Conservation (phyloP, 1,140 invertebrate genomes). For the Danaus melanippus region DNA sequence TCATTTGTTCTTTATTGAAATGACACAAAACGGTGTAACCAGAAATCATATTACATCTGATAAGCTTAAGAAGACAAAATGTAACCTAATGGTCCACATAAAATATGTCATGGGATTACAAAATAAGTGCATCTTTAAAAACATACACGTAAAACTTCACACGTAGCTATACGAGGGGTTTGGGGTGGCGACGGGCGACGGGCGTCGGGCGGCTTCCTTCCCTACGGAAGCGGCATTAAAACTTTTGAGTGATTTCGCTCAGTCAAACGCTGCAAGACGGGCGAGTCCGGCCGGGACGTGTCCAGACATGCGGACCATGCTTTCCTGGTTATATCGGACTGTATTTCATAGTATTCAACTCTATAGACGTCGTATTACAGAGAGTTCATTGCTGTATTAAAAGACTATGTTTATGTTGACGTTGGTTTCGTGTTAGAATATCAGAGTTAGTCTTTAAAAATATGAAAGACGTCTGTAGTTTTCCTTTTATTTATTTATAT, state of each 20-base stretch:
- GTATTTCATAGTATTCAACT: constrained; percentile 17
- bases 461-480: no score
- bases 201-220: constrained; percentile 35
- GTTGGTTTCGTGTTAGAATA: no score
- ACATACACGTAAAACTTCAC: constrained; percentile 27
- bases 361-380: no score
- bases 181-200: constrained; percentile 21
- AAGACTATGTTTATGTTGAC: no score
- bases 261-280: constrained; percentile 65
- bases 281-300: constrained; percentile 36
- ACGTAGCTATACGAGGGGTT: constrained; percentile 20
- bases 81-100: not conserved
- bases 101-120: constrained; percentile 4
- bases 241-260: constrained; percentile 70
- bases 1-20: no score
- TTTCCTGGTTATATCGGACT: constrained; percentile 2
- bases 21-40: no score
- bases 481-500: no score
- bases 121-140: constrained; percentile 24
- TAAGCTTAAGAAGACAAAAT: no score
- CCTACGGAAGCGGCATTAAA: constrained; percentile 67
- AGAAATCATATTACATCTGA: no score
- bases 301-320: constrained; percentile 31
- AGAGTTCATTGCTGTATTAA: no score
- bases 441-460: no score